Percentiles rank a stretch among this genome's conserved stretches.
These are phyloP conservation scores for Amiota minor DNA, from an alignment of 2,888 invertebrate genomes.

Conservation along the genomic window DNA sequence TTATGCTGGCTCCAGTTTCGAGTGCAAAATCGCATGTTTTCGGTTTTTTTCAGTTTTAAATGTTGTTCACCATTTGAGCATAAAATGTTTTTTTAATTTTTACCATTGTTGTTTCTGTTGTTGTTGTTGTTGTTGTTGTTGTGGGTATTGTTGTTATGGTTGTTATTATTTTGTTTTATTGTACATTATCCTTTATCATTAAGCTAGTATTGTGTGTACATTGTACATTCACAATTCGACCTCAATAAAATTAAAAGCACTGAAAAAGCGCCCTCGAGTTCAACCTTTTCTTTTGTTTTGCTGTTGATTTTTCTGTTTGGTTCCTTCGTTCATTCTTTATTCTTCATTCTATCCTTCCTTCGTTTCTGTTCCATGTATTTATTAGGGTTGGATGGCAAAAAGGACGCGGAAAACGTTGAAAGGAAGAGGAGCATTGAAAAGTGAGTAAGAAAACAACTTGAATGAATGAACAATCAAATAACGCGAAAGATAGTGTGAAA, in stretches of 20 bases:
- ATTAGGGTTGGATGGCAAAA: too few relatives aligned
- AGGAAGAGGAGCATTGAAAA: too few relatives aligned
- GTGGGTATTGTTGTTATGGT: conserved; percentile 25
- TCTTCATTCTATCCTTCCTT: too few relatives aligned
- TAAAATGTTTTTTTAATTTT: conserved; percentile 64
- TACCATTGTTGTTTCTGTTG: conserved; percentile 42
- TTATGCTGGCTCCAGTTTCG: not conserved
- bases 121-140: conserved; percentile 31
- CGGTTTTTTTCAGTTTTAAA: conserved; percentile 62
- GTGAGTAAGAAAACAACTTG: too few relatives aligned
- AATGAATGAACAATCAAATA: conserved; percentile 6
- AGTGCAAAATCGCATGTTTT: conserved; percentile 59
- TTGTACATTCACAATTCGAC: conserved; percentile 53
- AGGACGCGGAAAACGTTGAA: too few relatives aligned
- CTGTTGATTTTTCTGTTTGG: too few relatives aligned
- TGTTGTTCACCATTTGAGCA: conserved; percentile 62
- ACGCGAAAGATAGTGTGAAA: conserved; percentile 31
- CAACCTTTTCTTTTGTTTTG: too few relatives aligned
- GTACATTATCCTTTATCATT: conserved; percentile 29
- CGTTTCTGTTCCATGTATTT: too few relatives aligned
- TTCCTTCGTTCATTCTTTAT: too few relatives aligned
- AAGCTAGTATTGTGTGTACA: conserved; percentile 55
- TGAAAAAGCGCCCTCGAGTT: conserved; percentile 13
- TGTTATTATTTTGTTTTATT: conserved; percentile 27
- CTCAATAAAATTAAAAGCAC: conserved; percentile 60